Conservation (phyloP, 2,888 invertebrate species). For the Eilema caniola region DNA sequence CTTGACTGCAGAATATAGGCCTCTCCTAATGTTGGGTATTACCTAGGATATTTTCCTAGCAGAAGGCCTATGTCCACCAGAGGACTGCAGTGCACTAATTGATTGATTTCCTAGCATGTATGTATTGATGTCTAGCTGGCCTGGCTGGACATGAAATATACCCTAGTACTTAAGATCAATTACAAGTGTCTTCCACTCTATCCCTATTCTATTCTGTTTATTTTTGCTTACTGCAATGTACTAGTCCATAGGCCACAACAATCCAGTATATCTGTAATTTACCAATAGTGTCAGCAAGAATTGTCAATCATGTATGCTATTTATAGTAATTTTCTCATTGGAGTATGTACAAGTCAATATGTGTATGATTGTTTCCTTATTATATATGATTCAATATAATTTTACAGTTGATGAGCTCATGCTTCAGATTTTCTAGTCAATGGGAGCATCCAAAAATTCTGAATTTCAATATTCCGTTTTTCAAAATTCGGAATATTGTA, state of each 20-base stretch:
- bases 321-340: background rate
- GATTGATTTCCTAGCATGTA: too few species aligned
- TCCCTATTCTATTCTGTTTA: background rate
- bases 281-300: background rate
- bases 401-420: background rate
- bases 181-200: background rate
- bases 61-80: too few species aligned
- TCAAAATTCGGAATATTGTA: too few species aligned
- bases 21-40: too few species aligned
- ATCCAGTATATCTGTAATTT: background rate
- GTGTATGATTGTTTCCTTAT: constrained; percentile 2
- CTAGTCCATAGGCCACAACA: background rate
- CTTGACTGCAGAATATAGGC: too few species aligned
- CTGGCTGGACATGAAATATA: too few species aligned
- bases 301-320: background rate
- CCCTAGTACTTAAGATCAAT: too few species aligned
- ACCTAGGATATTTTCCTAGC: too few species aligned
- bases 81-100: too few species aligned
- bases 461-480: too few species aligned
- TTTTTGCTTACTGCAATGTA: background rate
- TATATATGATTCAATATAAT: background rate
- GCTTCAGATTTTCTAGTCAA: background rate
- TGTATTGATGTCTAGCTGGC: too few species aligned
- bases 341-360: background rate
- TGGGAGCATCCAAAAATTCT: too few species aligned